These are phyloP conservation scores for Mamestra brassicae DNA, from an alignment of 2,888 invertebrate species.

Conservation along the genomic window DNA sequence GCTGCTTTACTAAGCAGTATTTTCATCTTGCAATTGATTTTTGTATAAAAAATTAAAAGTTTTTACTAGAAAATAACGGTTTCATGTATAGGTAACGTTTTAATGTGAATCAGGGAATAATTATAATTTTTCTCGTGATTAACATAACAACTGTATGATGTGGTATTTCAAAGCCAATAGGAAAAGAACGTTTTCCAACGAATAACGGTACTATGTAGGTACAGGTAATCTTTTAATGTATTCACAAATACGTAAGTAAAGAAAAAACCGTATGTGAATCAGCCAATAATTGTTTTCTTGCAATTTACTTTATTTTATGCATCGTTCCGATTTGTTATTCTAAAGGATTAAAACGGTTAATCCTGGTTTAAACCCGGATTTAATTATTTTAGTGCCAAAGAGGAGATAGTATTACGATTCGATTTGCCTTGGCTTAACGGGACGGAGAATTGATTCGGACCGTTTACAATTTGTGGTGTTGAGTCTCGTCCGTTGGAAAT, in stretches of 20 bases:
- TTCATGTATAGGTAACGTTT: not conserved
- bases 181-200: not conserved
- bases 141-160: not conserved
- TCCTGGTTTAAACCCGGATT: conserved; percentile 19
- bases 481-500: conserved; percentile 4
- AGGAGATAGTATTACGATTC: not conserved
- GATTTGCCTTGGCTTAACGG: conserved; percentile 13
- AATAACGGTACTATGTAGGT: not conserved
- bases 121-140: not conserved
- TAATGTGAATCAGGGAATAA: not conserved
- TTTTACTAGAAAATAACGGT: not conserved
- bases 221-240: not conserved
- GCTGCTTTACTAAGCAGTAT: no score
- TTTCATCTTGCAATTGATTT: not conserved
- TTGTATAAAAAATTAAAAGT: not conserved
- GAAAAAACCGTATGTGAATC: not conserved
- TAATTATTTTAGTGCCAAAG: conserved; percentile 39
- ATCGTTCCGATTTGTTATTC: conserved; percentile 4
- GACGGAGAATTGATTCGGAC: conserved; percentile 7
- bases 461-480: not conserved
- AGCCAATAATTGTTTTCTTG: conserved; percentile 1
- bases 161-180: not conserved
- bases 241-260: not conserved
- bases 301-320: not conserved
- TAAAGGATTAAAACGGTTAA: conserved; percentile 4